Conservation (phyloP, 2,797 vertebrate genomes). For the Gambelia wislizenii region DNA sequence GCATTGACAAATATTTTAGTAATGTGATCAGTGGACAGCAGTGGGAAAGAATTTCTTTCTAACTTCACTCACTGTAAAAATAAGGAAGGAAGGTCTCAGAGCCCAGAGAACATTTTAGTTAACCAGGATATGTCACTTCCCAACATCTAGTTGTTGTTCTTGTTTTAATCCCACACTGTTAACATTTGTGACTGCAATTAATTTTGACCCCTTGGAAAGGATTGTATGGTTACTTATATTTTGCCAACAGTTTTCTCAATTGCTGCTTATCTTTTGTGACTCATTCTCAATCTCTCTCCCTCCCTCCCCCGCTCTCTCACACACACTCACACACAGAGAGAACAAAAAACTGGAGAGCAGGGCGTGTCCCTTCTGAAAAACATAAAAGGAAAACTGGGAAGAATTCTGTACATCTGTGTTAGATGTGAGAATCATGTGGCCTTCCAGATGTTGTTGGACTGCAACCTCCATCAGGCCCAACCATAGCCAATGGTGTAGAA, state of each 20-base stretch:
- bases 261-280: constrained; percentile 80
- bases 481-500: too few species aligned
- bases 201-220: constrained; percentile 66
- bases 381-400: constrained; percentile 65
- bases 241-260: constrained; percentile 65
- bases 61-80: constrained; percentile 75
- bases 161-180: constrained; percentile 71
- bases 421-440: too few species aligned
- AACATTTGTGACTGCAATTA: constrained; percentile 75
- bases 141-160: constrained; percentile 74
- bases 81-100: constrained; percentile 76
- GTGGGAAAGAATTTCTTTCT: constrained; percentile 80
- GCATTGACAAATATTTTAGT: constrained; percentile 78
- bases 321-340: background rate
- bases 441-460: too few species aligned
- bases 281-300: constrained; percentile 56
- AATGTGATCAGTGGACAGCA: constrained; percentile 82
- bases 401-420: constrained; percentile 40
- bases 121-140: constrained; percentile 70
- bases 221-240: constrained; percentile 57
- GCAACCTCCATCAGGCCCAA: too few species aligned
- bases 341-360: too few species aligned
- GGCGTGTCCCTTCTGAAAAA: constrained; percentile 40
- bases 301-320: constrained; percentile 25
- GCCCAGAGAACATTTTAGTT: constrained; percentile 68